Base-by-base conservation (phyloP, 2,797 vertebrate genomes). In the Passerculus sandwichensis region DNA sequence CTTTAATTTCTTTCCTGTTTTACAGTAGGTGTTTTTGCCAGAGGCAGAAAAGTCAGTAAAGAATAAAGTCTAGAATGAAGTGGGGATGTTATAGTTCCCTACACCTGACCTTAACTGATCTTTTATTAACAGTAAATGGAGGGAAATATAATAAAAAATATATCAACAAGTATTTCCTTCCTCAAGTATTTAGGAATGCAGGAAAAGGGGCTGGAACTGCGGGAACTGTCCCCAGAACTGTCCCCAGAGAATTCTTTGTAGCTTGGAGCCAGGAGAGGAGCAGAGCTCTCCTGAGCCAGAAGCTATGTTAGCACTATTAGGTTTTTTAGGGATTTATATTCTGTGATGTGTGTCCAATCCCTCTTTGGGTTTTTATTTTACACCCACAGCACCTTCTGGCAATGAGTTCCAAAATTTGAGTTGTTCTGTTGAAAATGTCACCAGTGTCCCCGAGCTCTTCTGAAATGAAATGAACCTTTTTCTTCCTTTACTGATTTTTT, bases 1-100 rank as follows among this genome's bases (percentile, higher is more conserved):
- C 30, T 85, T 81, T 93, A 47, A 71, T 89, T 94, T 92, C 56
- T 78, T 80, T 80, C 36, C 42, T 54, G 12, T 76, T 82, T 82
- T 60, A 44, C 66, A 32, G 13, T 12, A 50, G 34, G 6, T 62
- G 15, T 20, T 78, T 82, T 60, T 87, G 56, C 56, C 56, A 76
- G 67, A 70, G 57, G 71, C 51, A 56, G 56, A 88, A 81, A 91
- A 85, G 38, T 56, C 38, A 38, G 47, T 25, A 26, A 65, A 57
- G 38, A 51, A 56, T 38, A 75, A 91, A 91, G 26, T 57, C 47
- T 54, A 54, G 38, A 84, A 38, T 15, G 5, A 17, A 20, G 7
- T 6, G 5, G 4, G 7, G 26, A 17, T 56, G 20, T 40, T 19
- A 5, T 16, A 57, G 13, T 51, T 81, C 18, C 30, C 30, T 8